Base-by-base conservation (phyloP, 2,888 invertebrate genomes). In the Heteromyza rotundicornis region DNA sequence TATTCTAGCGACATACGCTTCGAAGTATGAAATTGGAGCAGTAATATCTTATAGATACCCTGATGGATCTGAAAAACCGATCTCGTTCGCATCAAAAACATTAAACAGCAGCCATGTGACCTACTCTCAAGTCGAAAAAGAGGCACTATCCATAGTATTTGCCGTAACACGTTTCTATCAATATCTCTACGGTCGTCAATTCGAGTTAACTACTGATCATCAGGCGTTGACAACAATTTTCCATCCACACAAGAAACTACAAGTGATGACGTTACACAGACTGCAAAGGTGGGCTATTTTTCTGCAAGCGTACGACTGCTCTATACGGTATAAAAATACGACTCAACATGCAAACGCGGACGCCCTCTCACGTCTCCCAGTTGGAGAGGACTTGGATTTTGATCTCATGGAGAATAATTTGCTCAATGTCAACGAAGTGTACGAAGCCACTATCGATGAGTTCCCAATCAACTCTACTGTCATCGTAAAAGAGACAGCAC, bases 71-170 rank as follows among this genome's bases (percentile, higher is more conserved):
- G 65, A 66, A 47, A 59, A 57, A 55, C 67, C 65, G 7, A 65
- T 64, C 12, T 59, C 57, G 14, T 44, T 66, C 53, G 58, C 65
- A 8, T 67, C 66, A 0, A 66, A 67, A 57, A 65, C 60, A n/a
- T 16, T 67, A 22, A 64, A 64, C 47, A 5, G 20, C 2, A 61
- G 63, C 35, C 64, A 66, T 49, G 44, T 36, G 10, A 27, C 58
- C 10, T 66, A 62, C 16, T 63, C 60, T 1, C 64, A 62, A 57
- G 59, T 62, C 23, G 61, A 67, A 27, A 65, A 64, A 35, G 59
- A 63, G 47, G 59, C 59, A 5, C 52, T 67, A 10, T 55, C 60
- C 2, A 63, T 64, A 12, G 58, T 63, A 49, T 66, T 55, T 16
- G 64, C 65, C 1, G 57, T 66, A 0, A 62, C 51, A 12, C 47